A percentile compares a stretch with the other conserved stretches of the same genome.
phyloP scores from a whole-genome alignment of 2,113 vertebrate species.

The Excalfactoria chinensis region DNA sequence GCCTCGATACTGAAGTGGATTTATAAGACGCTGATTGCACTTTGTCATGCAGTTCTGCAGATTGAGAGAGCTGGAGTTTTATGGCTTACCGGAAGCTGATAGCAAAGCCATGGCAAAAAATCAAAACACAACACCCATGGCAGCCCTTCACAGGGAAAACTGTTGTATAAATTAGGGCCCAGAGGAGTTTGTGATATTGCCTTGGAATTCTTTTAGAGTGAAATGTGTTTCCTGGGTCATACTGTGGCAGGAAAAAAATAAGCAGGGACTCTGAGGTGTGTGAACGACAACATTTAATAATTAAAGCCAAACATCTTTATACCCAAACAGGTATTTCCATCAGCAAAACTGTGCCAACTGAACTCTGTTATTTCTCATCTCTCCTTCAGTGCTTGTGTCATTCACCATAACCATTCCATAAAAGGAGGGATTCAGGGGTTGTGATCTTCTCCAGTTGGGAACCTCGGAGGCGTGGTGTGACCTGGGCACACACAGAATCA shows the following conservation, averaged over 20 bases:
- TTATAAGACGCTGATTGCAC: constrained; percentile 2
- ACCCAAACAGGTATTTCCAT: not conserved
- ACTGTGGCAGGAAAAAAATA: not conserved
- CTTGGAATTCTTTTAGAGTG: not conserved
- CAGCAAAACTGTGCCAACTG: not conserved
- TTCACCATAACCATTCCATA: not conserved
- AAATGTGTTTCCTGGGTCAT: not conserved
- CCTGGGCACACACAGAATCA: not conserved
- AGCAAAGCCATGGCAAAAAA: not conserved
- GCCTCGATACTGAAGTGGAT: not conserved
- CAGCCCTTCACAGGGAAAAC: constrained; percentile 19
- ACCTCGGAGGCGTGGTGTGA: fast-evolving
- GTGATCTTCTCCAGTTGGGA: not conserved
- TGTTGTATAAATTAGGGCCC: not conserved
- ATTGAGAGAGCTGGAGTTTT: not conserved
- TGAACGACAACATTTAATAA: not conserved
- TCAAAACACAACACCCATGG: constrained; percentile 19
- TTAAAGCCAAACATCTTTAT: not conserved
- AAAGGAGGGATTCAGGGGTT: not conserved
- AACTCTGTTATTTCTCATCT: not conserved
- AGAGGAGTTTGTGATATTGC: not conserved
- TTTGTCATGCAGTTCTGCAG: not conserved
- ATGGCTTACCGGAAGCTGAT: not conserved
- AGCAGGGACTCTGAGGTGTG: not conserved
- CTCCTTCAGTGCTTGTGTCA: not conserved